Base-by-base conservation (phyloP, 2,113 vertebrate genomes). In the Rhegmatorhina hoffmannsi region DNA sequence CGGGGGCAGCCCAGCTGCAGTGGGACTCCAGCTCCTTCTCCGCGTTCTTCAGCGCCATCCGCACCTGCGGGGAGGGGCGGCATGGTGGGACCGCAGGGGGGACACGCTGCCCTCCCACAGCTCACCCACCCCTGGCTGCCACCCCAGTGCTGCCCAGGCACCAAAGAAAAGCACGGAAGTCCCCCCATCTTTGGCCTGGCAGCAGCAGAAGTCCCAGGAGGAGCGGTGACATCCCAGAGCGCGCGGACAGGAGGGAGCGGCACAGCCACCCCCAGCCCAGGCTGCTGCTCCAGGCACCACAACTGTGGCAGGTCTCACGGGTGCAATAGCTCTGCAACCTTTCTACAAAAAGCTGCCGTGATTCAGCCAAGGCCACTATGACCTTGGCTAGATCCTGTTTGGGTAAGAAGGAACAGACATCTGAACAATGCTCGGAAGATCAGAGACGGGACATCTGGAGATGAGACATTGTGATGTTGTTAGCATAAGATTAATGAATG, bases 11-110 rank as follows among this genome's bases (percentile, higher is more conserved):
- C 99, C 99, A 99, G 63, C 98, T 98, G 81, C 98, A 98, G 81
- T 99, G 98, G 0, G 99, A 99, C 96, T 99, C 99, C 96, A 99
- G 96, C 97, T 99, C 99, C 97, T 99, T 99, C 97, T 99, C 99
- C 0, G 99, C 99, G n/a, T 99, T 99, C 97, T 98, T 99, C 73
- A 99, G 97, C 0, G 99, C 99, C 98, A 99, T 99, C 29, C 99
- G 98, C 29, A 99, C 99, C 99, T 99, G 92, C 1, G 17, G 46
- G 25, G 36, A 88, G 89, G 34, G 6, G 26, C 17, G 18, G 16
- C 12, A 50, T 26, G 52, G 53, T 55, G 49, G 49, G 15, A 26
- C 49, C 40, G 12, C 40, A 40, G 34, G 3, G 50, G 72, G 53
- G 69, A 47, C 62, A 19, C 17, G 34, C 43, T 1, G 69, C 17